A percentile compares a stretch with the other conserved stretches of the same genome.
These are phyloP conservation scores for Penaeus japonicus DNA, from an alignment of 1,140 invertebrate species.

Conservation along the genomic window DNA sequence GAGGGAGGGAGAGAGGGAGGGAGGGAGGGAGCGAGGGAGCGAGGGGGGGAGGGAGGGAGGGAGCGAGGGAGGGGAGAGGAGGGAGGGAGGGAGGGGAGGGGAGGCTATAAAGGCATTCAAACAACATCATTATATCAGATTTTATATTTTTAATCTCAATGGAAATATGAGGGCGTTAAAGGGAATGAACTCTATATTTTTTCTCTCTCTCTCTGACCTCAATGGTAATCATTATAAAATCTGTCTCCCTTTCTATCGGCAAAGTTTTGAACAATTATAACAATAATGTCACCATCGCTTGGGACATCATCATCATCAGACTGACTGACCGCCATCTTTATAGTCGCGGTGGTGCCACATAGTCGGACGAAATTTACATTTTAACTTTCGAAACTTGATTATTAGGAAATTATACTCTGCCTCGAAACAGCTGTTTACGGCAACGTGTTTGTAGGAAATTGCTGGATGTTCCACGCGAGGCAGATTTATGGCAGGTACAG, in stretches of 20 bases:
- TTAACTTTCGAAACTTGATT: no score
- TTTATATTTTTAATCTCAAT: constrained; percentile 10
- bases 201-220: neutral
- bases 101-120: neutral
- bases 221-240: constrained; percentile 38
- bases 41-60: neutral
- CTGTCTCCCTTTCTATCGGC: constrained; percentile 15
- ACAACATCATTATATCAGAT: constrained; percentile 12
- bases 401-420: no score
- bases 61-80: neutral
- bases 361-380: neutral
- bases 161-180: neutral
- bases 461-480: no score
- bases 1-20: neutral
- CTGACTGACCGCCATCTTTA: constrained; percentile 31
- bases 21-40: no score
- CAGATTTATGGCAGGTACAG: no score
- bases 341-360: constrained; percentile 8
- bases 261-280: constrained; percentile 41
- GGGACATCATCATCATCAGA: constrained; percentile 18
- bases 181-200: no score
- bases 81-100: neutral
- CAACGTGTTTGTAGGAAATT: no score
- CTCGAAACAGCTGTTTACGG: no score
- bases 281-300: constrained; percentile 6